Conservation (phyloP, 1,140 invertebrate species). For the Pseudomyrmex flavicornis region DNA sequence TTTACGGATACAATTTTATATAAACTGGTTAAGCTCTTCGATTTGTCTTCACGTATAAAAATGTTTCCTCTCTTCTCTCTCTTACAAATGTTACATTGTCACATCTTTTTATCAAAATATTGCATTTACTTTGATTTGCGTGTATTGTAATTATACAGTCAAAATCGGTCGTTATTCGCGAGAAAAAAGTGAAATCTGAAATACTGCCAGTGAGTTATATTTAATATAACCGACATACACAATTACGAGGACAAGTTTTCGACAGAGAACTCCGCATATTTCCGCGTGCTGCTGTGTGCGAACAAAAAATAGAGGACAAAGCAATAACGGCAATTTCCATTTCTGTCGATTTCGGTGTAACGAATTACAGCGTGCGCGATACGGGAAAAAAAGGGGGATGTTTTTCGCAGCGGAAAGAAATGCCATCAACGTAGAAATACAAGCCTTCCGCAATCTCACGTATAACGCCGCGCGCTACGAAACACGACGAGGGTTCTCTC, state of each 20-base stretch:
- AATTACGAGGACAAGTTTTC: conserved; percentile 18
- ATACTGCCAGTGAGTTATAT: conserved; percentile 14
- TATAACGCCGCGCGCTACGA: conserved; percentile 41
- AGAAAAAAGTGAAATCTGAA: neutral
- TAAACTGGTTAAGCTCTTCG: neutral
- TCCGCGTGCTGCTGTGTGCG: conserved; percentile 2
- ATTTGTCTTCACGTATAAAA: neutral
- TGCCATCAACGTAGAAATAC: conserved; percentile 56
- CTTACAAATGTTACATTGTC: neutral
- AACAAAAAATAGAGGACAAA: conserved; percentile 38
- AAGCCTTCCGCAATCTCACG: conserved; percentile 60
- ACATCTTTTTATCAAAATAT: neutral
- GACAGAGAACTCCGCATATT: conserved; percentile 2
- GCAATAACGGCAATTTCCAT: conserved; percentile 58
- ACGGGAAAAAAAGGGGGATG: conserved; percentile 12
- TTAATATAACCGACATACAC: neutral
- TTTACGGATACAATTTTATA: neutral
- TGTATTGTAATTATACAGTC: neutral
- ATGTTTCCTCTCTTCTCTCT: neutral
- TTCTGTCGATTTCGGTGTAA: conserved; percentile 55
- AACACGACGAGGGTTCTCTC: conserved; percentile 48
- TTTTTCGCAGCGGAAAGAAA: conserved; percentile 51
- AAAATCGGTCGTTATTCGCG: neutral
- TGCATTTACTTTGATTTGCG: conserved; percentile 1
- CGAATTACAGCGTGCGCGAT: conserved; percentile 48